Percentiles rank a stretch among this genome's conserved stretches.
Conservation (phyloP, 2,888 invertebrate species). For the Nemoura dubitans region DNA sequence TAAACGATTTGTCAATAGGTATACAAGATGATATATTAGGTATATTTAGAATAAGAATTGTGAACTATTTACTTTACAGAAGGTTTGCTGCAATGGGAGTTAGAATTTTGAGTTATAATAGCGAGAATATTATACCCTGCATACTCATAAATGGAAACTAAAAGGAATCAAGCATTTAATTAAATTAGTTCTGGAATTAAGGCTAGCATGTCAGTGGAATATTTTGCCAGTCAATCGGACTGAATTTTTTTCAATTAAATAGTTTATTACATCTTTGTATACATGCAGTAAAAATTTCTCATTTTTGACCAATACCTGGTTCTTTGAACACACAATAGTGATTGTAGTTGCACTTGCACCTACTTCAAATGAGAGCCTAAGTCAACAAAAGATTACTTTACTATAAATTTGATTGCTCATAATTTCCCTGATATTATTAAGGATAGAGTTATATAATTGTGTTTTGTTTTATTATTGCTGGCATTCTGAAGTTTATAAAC, state of each 20-base stretch:
- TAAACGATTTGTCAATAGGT: no score
- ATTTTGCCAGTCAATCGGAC: background rate
- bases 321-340: background rate
- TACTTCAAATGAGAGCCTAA: background rate
- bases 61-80: background rate
- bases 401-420: background rate
- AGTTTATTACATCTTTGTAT: background rate
- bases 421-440: background rate
- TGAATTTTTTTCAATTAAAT: background rate
- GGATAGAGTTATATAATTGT: background rate
- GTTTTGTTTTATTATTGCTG: slow-evolving; percentile 9
- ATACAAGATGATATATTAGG: no score
- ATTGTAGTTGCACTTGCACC: background rate
- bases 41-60: background rate
- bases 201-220: background rate
- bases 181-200: background rate
- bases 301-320: background rate
- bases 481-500: background rate
- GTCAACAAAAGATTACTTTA: background rate
- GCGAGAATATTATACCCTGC: background rate
- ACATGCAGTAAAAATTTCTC: background rate
- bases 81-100: background rate
- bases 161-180: background rate
- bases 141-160: background rate
- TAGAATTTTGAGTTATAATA: background rate